Evolutionary conservation across 2,113 vertebrate species (phyloP).

Genomic region (Anguilla japonica): DNA sequence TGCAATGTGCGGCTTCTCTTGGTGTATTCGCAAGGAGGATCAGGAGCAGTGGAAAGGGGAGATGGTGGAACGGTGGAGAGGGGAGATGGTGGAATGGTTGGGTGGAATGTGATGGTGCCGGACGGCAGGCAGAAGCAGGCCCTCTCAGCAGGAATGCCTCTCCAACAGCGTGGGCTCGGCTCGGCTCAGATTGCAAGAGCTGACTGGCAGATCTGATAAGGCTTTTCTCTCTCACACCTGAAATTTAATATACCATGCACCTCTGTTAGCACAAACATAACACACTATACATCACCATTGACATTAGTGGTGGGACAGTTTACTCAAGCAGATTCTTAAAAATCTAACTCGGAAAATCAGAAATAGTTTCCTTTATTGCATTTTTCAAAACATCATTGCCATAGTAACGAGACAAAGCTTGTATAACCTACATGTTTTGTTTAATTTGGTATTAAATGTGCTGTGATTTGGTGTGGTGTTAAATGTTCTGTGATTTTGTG

Average conservation of each 20-base stretch:
- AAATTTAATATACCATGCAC: not conserved
- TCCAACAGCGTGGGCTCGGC: not conserved
- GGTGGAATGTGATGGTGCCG: not conserved
- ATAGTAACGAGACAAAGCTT: no score
- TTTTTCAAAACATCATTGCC: no score
- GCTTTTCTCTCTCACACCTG: conserved; percentile 23
- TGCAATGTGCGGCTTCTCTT: no score
- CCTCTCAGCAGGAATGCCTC: not conserved
- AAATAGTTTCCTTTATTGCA: no score
- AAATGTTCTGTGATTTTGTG: no score
- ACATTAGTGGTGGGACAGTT: not conserved
- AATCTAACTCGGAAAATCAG: no score
- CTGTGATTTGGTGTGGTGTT: no score
- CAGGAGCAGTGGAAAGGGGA: not conserved
- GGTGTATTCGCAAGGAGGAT: no score
- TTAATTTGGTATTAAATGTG: no score
- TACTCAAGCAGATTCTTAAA: no score
- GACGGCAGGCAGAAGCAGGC: not conserved
- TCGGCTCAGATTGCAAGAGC: conserved; percentile 9
- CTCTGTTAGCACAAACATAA: not conserved
- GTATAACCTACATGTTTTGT: no score
- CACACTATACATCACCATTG: not conserved
- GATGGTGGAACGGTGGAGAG: not conserved
- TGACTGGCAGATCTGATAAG: conserved; percentile 19
- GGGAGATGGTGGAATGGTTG: not conserved